Percentiles rank a stretch among this genome's conserved stretches.
Conservation (phyloP, 35 echinoderm and acorn worm genomes). For the Anneissia japonica region DNA sequence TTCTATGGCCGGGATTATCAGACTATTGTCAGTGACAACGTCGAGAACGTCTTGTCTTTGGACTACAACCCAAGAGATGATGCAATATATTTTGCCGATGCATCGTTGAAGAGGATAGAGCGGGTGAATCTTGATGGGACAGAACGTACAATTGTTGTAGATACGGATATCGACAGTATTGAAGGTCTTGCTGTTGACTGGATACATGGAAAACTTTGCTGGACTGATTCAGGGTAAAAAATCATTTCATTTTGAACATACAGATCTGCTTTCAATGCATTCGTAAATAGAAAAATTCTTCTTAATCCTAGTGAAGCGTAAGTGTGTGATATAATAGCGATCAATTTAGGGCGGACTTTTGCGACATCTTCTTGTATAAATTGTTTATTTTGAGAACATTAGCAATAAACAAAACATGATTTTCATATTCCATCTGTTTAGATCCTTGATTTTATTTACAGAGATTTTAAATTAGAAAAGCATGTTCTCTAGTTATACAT, state of each 20-base stretch:
- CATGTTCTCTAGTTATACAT: too few species aligned
- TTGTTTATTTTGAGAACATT: too few species aligned
- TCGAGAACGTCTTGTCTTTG: constrained; percentile 53
- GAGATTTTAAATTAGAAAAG: too few species aligned
- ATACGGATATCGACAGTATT: constrained; percentile 25
- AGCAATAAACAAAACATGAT: too few species aligned
- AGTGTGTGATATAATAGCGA: too few species aligned
- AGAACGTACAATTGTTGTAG: constrained; percentile 38
- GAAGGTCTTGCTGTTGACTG: constrained; percentile 83
- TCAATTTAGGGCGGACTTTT: too few species aligned
- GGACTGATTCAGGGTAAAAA: constrained; percentile 75
- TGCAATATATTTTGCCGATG: constrained; percentile 80
- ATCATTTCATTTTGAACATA: not conserved
- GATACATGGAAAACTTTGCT: constrained; percentile 88
- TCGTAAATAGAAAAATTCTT: too few species aligned
- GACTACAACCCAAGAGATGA: constrained; percentile 55
- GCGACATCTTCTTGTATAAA: too few species aligned
- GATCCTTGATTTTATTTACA: too few species aligned
- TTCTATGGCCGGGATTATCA: constrained; percentile 67
- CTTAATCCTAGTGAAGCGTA: too few species aligned
- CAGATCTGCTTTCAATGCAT: too few species aligned
- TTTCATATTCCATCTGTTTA: too few species aligned
- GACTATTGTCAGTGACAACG: constrained; percentile 21
- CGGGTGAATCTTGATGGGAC: constrained; percentile 46
- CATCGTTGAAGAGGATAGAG: constrained; percentile 60